Conservation (phyloP, 2,888 invertebrate species). For the Danaus chrysippus region DNA sequence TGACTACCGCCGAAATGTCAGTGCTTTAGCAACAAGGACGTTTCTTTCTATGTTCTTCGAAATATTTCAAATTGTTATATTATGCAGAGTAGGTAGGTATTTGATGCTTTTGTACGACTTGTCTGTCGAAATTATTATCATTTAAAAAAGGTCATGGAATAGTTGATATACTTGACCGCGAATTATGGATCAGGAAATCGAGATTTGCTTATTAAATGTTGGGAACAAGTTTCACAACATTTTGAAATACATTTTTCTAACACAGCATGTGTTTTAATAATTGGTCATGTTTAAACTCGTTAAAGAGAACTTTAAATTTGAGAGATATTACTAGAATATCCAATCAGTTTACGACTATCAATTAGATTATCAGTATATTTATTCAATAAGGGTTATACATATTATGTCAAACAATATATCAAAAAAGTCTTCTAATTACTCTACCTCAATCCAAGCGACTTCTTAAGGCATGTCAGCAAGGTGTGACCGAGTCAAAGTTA, state of each 20-base stretch:
- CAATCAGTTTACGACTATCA: no score
- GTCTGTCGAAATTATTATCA: conserved; percentile 68
- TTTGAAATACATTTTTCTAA: no score
- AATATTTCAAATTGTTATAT: conserved; percentile 60
- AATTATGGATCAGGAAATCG: conserved; percentile 54
- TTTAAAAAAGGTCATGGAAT: conserved; percentile 66
- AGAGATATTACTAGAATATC: no score
- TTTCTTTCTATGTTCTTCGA: conserved; percentile 73
- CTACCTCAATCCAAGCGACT: not conserved
- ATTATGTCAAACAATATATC: no score
- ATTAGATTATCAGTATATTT: no score
- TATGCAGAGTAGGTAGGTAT: conserved; percentile 68
- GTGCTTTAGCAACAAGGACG: conserved; percentile 77
- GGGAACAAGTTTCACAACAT: conserved; percentile 9
- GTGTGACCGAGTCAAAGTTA: conserved; percentile 22
- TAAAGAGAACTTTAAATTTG: no score
- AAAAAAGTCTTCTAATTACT: not conserved
- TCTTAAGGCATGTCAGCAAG: not conserved
- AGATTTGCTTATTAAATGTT: conserved; percentile 28
- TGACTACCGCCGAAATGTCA: conserved; percentile 73
- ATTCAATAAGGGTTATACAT: no score
- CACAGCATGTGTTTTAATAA: no score
- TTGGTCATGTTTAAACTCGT: no score
- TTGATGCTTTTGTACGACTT: conserved; percentile 62
- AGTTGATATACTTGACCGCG: conserved; percentile 70